Percentiles rank a stretch among this genome's conserved stretches.
Evolutionary conservation across 2,888 invertebrate genomes (phyloP).

Genomic region (Amiota minor): DNA sequence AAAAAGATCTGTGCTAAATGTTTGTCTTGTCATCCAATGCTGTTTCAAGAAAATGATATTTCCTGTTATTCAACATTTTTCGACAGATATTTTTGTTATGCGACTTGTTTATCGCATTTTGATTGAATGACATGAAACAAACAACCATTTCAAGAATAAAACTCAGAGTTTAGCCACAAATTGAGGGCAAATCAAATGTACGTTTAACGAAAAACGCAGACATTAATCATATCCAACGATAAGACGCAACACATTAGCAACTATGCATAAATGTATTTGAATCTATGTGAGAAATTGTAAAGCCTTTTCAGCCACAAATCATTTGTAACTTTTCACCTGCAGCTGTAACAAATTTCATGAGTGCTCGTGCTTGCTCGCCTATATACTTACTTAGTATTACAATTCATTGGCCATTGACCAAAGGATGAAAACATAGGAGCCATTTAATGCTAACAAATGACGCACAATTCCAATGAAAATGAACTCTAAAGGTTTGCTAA

Average conservation of each 20-base stretch:
- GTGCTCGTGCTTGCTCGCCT: no score
- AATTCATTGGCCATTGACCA: no score
- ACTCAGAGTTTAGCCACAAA: no score
- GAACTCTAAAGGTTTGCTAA: no score
- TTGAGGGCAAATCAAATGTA: neutral
- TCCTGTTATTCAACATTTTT: neutral
- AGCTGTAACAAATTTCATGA: neutral
- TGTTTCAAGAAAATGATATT: neutral
- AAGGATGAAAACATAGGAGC: no score
- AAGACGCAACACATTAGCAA: constrained; percentile 14
- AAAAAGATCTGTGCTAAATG: neutral
- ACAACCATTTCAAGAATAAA: neutral
- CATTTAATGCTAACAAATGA: neutral
- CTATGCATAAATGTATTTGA: neutral
- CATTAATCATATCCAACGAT: constrained; percentile 4
- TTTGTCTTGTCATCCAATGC: neutral
- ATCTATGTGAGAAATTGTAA: neutral
- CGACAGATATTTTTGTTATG: neutral
- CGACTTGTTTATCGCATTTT: neutral
- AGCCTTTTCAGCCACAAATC: constrained; percentile 4
- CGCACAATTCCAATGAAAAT: neutral
- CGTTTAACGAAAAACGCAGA: neutral
- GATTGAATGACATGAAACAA: constrained; percentile 14
- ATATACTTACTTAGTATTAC: no score
- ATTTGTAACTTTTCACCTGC: constrained; percentile 8